Base-by-base conservation (phyloP, 2,888 invertebrate genomes). In the Biston betularia region DNA sequence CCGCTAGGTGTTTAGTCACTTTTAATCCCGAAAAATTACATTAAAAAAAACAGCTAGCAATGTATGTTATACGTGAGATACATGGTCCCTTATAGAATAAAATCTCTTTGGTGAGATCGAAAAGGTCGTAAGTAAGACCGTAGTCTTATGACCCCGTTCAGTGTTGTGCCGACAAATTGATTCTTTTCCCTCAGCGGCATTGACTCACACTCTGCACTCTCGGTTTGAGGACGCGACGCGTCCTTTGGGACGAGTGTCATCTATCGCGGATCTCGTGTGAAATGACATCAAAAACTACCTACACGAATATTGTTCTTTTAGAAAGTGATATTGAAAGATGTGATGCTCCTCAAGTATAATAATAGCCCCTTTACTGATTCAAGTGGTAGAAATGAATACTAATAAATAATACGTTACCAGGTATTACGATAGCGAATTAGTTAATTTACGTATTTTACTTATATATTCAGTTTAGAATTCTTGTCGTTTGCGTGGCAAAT, bases 111-210 rank as follows among this genome's bases (percentile, higher is more conserved):
- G 24, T 58, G 44, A 57, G 56, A 68, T 81, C 69, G 81, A 83
- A 80, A 79, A 76, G 82, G 79, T 54, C 40, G 40, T 6, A 34
- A 34, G 46, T 38, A 24, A 24, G 24, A 24, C 24, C 24, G 24
- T 24, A 24, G 24, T 24, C 24, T 24, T 24, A 24, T 24, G 24
- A 24, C 24, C 24, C 24, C 38, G 46, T 38, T 77, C 82, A 80
- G 85, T 84, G 86, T 88, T 85, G 83, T 83, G 82, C 75, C 86
- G 85, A 86, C 87, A 90, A 90, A 90, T 91, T 90, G 89, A 89
- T 89, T 89, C 82, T 82, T 86, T 87, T 89, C 88, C 88, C 85
- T 75, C 73, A 72, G 85, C 84, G 81, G 81, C 82, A 85, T 83
- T 83, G 80, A 44, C 35, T 81, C 48, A 49, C 38, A 24, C 46